A percentile compares a stretch with the other conserved stretches of the same genome.
phyloP scores from a whole-genome alignment of 2,113 vertebrate genomes.

The Myrmecobius fasciatus region DNA sequence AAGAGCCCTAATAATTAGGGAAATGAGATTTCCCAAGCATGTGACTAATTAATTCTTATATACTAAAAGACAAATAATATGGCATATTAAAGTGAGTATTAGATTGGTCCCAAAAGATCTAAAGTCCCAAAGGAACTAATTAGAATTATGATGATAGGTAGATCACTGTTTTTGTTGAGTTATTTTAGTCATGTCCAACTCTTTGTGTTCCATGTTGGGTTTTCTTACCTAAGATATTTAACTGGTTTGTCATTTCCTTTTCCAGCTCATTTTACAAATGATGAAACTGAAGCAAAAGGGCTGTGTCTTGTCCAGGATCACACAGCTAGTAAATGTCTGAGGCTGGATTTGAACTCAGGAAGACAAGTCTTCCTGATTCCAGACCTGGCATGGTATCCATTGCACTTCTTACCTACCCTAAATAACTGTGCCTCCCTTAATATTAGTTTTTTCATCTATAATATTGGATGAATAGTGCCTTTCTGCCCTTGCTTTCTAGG shows the following conservation, averaged over 20 bases:
- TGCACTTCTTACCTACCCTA: neutral
- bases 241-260: neutral
- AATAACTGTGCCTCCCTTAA: neutral
- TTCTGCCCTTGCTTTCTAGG: neutral
- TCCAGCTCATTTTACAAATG: neutral
- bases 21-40: neutral
- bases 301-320: neutral
- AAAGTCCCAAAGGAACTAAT: neutral
- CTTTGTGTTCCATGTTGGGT: neutral
- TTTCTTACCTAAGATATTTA: neutral
- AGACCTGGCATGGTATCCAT: neutral
- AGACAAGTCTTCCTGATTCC: neutral
- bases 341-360: neutral
- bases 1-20: neutral
- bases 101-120: neutral
- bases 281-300: neutral
- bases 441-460: neutral
- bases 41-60: neutral
- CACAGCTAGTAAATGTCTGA: neutral
- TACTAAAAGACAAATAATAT: neutral
- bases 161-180: too few relatives aligned
- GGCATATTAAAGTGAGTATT: constrained; percentile 2
- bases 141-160: neutral
- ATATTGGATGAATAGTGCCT: neutral
- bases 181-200: neutral